Evolutionary conservation across 2,113 vertebrate genomes (phyloP).

Genomic region (Morone chrysops): DNA sequence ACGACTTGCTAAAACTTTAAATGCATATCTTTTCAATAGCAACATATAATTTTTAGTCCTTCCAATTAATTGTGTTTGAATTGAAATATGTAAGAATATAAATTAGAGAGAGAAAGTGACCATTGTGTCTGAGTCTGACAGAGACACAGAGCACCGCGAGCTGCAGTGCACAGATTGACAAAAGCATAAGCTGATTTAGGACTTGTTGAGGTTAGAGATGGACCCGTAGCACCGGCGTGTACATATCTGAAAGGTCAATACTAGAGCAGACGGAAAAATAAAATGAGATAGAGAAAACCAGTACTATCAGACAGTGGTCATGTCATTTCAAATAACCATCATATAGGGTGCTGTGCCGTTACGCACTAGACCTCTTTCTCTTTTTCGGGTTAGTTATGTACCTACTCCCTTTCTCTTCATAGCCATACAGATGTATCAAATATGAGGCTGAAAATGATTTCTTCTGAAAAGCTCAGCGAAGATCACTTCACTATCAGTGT

Average conservation of each 20-base stretch:
- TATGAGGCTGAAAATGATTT: neutral
- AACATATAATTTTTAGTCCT: neutral
- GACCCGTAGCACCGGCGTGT: conserved; percentile 16
- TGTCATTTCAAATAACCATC: conserved; percentile 65
- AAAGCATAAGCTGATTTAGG: conserved; percentile 45
- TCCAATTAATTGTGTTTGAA: neutral
- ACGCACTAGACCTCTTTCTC: neutral
- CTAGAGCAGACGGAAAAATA: conserved; percentile 60
- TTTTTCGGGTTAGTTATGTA: conserved; percentile 16
- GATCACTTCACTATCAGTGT: neutral
- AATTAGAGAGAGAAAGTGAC: neutral
- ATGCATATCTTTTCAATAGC: neutral
- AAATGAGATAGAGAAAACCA: conserved; percentile 62
- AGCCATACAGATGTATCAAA: conserved; percentile 15
- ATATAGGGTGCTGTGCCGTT: conserved; percentile 25
- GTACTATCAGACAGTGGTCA: conserved; percentile 55
- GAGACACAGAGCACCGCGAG: conserved; percentile 24
- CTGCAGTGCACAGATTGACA: conserved; percentile 20
- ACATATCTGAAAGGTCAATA: conserved; percentile 37
- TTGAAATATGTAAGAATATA: neutral
- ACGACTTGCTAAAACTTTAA: neutral
- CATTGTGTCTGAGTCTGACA: neutral
- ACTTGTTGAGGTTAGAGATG: conserved; percentile 48
- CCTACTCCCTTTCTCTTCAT: neutral
- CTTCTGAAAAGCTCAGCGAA: conserved; percentile 17